Evolutionary conservation across 2,113 vertebrate genomes (phyloP).

Genomic region (Brachyhypopomus gauderio): DNA sequence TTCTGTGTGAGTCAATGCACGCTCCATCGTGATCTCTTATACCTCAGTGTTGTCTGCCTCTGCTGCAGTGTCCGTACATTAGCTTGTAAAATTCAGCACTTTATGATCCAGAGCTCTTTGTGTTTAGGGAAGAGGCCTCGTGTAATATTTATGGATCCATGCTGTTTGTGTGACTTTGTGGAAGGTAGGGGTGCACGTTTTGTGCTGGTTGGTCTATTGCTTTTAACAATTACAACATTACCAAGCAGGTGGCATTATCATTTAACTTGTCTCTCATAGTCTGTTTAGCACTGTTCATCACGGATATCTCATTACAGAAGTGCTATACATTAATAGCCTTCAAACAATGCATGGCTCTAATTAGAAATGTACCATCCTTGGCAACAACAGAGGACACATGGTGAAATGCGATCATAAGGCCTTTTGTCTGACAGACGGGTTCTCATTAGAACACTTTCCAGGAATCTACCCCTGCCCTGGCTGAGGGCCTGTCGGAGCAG

Average conservation of each 20-base stretch:
- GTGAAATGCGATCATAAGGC: slow-evolving; percentile 54
- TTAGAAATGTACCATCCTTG: slow-evolving; percentile 49
- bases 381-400: slow-evolving; percentile 38
- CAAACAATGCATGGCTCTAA: slow-evolving; percentile 27
- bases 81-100: slow-evolving; percentile 55
- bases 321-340: slow-evolving; percentile 9
- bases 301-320: background rate
- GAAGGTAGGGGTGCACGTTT: background rate
- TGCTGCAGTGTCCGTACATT: slow-evolving; percentile 57
- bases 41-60: slow-evolving; percentile 49
- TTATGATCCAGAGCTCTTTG: slow-evolving; percentile 49
- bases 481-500: slow-evolving; percentile 46
- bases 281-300: background rate
- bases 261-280: background rate
- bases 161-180: background rate
- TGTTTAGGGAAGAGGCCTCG: slow-evolving; percentile 53
- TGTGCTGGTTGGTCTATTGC: background rate
- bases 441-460: slow-evolving; percentile 55
- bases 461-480: slow-evolving; percentile 49
- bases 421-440: slow-evolving; percentile 54
- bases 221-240: background rate
- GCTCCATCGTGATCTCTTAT: slow-evolving; percentile 40
- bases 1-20: slow-evolving; percentile 40
- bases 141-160: slow-evolving; percentile 5
- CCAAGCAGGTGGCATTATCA: background rate